Evolutionary conservation across 2,113 vertebrate species (phyloP), one percentile per base, ranked within the genome.

Genomic region (Cynoglossus semilaevis): DNA sequence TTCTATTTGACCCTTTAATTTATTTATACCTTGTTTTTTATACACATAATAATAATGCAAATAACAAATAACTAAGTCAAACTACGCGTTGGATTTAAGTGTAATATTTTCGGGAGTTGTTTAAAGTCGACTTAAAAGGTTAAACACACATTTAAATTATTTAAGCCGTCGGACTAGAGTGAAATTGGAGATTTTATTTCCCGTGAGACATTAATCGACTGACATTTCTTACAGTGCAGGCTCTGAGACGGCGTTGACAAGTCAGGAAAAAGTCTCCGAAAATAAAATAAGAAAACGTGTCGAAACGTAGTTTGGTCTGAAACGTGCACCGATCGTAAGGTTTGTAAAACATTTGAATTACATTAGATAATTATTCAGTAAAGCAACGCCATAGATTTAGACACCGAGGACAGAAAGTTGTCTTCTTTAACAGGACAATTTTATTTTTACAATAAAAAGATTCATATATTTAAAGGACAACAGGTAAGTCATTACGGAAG

Each of bases 141-240:
- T 18, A 38, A 59, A 50, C 3, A 34, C 45, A 22, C 56, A 63
- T 56, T 15, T 42, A 63, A 67, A 41, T 34, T 29, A 50, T 81
- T 70, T 70, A 19, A 56, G 40, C 8, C 35, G 1, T 1, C 18
- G 1, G n/a, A 3, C 63, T 62, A 17, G 19, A 29, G 15, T 14
- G 8, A 10, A 58, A 19, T 6, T 17, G 1, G 9, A 9, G 15
- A 34, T 49, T 66, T 51, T 38, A 42, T 9, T 11, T 15, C 38
- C 15, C 37, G 41, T 53, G 3, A 47, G 60, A 51, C 58, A 51
- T 62, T 37, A 58, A 45, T 52, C 35, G 54, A 62, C 46, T 70
- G 76, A 81, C 59, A 83, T 77, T 83, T 83, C 63, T 80, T 83
- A 56, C 64, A 79, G 80, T 67, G 75, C 70, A 68, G 53, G 71